Conservation (phyloP, 2,113 vertebrate genomes). For the Fulmarus glacialis region DNA sequence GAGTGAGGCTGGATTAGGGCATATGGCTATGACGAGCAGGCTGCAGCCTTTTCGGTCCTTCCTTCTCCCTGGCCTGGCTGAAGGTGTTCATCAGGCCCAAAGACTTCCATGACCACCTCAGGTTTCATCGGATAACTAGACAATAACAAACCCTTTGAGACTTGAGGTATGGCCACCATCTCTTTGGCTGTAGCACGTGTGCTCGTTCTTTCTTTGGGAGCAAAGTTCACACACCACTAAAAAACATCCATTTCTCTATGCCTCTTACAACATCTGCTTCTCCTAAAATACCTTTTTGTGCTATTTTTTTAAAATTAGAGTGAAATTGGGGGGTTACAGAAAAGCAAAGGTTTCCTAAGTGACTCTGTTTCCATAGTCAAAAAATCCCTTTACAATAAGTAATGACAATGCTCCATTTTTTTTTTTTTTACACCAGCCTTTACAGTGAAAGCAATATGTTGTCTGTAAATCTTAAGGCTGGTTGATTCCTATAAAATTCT, state of each 20-base stretch:
- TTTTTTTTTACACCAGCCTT: neutral
- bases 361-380: neutral
- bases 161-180: neutral
- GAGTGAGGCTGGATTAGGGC: neutral
- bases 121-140: neutral
- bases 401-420: neutral
- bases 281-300: neutral
- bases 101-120: neutral
- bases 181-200: neutral
- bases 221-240: neutral
- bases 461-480: neutral
- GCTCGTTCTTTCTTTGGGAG: neutral
- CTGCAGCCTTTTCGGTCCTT: neutral
- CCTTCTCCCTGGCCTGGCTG: neutral
- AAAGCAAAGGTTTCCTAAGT: neutral
- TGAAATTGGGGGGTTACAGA: neutral
- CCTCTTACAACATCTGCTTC: neutral
- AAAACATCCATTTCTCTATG: neutral
- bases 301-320: neutral
- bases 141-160: neutral
- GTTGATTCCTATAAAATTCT: constrained; percentile 40
- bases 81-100: neutral
- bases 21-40: neutral
- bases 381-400: neutral
- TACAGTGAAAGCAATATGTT: neutral